Percentiles rank a stretch among this genome's conserved stretches.
Evolutionary conservation across 2,888 invertebrate species (phyloP).

Genomic region (Tinea trinotella): DNA sequence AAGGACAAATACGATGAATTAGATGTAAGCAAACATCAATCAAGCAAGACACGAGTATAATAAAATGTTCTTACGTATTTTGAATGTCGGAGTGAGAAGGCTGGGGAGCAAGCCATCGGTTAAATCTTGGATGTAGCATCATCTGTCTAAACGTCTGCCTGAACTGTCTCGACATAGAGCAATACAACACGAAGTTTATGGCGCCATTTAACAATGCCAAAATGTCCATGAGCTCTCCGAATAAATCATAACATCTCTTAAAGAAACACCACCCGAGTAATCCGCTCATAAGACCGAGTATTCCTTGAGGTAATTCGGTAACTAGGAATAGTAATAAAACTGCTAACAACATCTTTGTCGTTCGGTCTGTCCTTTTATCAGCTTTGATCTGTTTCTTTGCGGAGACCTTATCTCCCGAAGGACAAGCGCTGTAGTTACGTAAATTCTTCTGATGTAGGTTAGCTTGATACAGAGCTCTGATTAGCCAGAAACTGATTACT

Average conservation of each 20-base stretch:
- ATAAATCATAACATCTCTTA: slow-evolving; percentile 82
- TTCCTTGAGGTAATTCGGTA: slow-evolving; percentile 90
- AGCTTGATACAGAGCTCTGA: slow-evolving; percentile 81
- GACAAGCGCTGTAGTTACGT: slow-evolving; percentile 74
- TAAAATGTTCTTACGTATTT: slow-evolving; percentile 70
- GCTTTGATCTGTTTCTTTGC: slow-evolving; percentile 67
- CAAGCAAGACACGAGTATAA: background rate
- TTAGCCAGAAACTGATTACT: slow-evolving; percentile 79
- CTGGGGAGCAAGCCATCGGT: slow-evolving; percentile 71
- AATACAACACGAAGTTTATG: slow-evolving; percentile 94
- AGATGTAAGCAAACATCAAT: background rate
- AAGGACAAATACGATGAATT: no score
- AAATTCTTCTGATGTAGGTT: slow-evolving; percentile 81
- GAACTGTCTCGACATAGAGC: slow-evolving; percentile 95
- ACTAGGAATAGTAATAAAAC: slow-evolving; percentile 88
- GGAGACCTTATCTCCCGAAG: slow-evolving; percentile 57
- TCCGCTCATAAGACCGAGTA: slow-evolving; percentile 80
- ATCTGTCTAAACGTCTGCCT: slow-evolving; percentile 83
- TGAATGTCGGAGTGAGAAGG: slow-evolving; percentile 75
- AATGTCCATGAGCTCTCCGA: slow-evolving; percentile 92
- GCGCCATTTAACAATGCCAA: slow-evolving; percentile 92
- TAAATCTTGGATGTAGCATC: slow-evolving; percentile 76
- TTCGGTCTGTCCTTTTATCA: slow-evolving; percentile 86
- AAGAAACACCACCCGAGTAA: slow-evolving; percentile 81
- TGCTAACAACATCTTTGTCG: slow-evolving; percentile 91